phyloP scores from a whole-genome alignment of 2,888 invertebrate species.

The Aethes cnicana region DNA sequence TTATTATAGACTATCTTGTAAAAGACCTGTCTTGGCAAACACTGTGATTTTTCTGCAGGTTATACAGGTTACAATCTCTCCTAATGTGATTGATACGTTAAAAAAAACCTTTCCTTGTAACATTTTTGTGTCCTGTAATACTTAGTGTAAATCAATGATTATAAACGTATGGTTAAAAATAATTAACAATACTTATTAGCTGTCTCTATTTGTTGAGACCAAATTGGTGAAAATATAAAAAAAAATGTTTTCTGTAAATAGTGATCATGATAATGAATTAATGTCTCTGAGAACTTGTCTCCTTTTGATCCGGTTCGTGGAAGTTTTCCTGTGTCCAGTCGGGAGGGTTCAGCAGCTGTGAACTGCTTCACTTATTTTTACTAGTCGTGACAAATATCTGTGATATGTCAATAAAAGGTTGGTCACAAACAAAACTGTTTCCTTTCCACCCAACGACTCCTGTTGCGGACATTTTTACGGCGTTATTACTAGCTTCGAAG shows the following conservation, averaged over 20 bases:
- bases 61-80: slow-evolving; percentile 2
- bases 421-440: slow-evolving; percentile 73
- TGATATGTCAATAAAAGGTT: slow-evolving; percentile 74
- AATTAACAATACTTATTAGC: background rate
- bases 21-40: slow-evolving; percentile 11
- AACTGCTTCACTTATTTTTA: slow-evolving; percentile 52
- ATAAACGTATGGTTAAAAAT: slow-evolving; percentile 1
- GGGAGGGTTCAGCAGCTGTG: slow-evolving; percentile 51
- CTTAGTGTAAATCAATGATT: slow-evolving; percentile 11
- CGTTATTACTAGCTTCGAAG: slow-evolving; percentile 11
- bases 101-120: slow-evolving; percentile 16
- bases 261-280: slow-evolving; percentile 11
- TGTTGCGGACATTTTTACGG: slow-evolving; percentile 36
- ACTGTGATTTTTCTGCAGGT: slow-evolving; percentile 11
- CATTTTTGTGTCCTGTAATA: slow-evolving; percentile 12
- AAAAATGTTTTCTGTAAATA: slow-evolving; percentile 20
- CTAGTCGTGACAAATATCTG: slow-evolving; percentile 47
- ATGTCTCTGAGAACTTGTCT: slow-evolving; percentile 14
- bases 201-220: slow-evolving; percentile 4
- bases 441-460: slow-evolving; percentile 74
- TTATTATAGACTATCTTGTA: slow-evolving; percentile 9
- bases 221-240: slow-evolving; percentile 9
- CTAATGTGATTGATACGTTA: slow-evolving; percentile 11
- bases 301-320: slow-evolving; percentile 21
- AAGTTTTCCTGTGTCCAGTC: slow-evolving; percentile 37